These are phyloP conservation scores for Galago senegalensis DNA, from an alignment of 2,797 vertebrate species.

Conservation along the genomic window DNA sequence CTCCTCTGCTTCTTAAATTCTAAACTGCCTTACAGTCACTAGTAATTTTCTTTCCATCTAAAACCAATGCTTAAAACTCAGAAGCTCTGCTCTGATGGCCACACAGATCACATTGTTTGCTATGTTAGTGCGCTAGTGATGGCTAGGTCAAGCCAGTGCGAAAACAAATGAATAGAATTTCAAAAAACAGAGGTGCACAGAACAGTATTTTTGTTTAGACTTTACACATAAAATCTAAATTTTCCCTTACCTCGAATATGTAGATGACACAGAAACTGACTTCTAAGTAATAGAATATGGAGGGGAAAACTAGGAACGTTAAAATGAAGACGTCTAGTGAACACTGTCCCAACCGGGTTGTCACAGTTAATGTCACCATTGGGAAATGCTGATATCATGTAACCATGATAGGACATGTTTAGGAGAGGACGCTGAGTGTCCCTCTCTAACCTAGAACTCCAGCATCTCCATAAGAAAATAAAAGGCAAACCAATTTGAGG, in stretches of 20 bases:
- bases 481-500: background rate
- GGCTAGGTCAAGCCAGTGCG: background rate
- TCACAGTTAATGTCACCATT: background rate
- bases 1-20: conserved; percentile 46
- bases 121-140: conserved; percentile 32
- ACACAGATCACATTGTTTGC: background rate
- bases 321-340: background rate
- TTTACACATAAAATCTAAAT: conserved; percentile 15
- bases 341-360: background rate
- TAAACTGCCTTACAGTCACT: conserved; percentile 14
- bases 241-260: background rate
- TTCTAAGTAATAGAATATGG: background rate
- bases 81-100: background rate
- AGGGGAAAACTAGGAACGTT: background rate
- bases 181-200: background rate
- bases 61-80: conserved; percentile 13
- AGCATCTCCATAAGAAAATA: background rate
- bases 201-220: background rate
- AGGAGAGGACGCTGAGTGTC: background rate
- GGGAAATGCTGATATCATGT: background rate
- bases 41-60: conserved; percentile 46
- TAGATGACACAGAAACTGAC: background rate
- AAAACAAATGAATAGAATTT: background rate
- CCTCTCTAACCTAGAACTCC: background rate
- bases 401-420: background rate